These are phyloP conservation scores for Cotesia chilonis DNA, from an alignment of 1,140 invertebrate genomes.

Conservation along the genomic window DNA sequence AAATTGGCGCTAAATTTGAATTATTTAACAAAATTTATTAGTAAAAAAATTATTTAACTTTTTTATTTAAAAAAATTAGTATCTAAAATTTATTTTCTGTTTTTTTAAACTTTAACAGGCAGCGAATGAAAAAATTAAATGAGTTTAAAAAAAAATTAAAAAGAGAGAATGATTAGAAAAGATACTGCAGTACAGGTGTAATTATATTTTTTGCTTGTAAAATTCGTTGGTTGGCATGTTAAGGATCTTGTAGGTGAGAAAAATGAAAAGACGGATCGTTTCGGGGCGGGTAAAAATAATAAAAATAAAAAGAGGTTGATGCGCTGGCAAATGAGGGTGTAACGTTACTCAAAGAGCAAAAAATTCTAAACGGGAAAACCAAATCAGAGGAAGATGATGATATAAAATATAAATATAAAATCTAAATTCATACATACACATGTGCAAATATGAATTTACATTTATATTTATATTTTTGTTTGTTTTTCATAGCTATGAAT, in stretches of 20 bases:
- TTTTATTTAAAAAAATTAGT: too few species aligned
- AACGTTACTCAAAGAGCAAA: constrained; percentile 25
- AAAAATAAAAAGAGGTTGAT: neutral
- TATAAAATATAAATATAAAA: neutral
- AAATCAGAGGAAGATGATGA: constrained; percentile 1
- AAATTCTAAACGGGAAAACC: constrained; percentile 10
- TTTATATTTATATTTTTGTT: too few species aligned
- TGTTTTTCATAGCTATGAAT: neutral
- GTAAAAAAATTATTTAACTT: too few species aligned
- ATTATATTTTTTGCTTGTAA: constrained; percentile 9
- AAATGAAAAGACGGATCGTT: neutral
- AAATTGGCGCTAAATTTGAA: too few species aligned
- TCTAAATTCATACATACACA: neutral
- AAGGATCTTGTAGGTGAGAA: constrained; percentile 3
- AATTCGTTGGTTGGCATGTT: neutral
- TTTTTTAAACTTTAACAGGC: too few species aligned
- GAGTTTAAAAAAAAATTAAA: neutral
- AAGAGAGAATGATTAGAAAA: neutral
- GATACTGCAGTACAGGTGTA: constrained; percentile 8
- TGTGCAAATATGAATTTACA: neutral
- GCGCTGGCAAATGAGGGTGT: constrained; percentile 25
- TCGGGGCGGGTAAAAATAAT: neutral
- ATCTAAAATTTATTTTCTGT: too few species aligned
- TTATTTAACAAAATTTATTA: too few species aligned
- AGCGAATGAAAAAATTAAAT: too few species aligned